Conservation (phyloP, 2,888 invertebrate genomes). For the Callimorpha dominula region DNA sequence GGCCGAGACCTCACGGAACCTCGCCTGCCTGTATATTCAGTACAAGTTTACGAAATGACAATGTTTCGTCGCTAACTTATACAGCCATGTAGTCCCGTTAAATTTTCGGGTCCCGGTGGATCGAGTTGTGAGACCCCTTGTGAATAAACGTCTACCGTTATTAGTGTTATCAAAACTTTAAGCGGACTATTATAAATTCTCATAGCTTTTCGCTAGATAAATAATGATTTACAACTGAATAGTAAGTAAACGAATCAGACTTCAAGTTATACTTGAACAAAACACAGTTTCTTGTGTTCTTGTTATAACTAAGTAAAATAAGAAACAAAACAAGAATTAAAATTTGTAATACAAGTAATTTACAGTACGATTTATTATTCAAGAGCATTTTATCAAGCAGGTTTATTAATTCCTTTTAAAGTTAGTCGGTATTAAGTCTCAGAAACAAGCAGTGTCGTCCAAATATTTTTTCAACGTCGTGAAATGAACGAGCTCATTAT, state of each 20-base stretch:
- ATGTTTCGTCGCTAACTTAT: slow-evolving; percentile 56
- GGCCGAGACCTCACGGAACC: slow-evolving; percentile 72
- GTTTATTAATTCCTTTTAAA: slow-evolving; percentile 55
- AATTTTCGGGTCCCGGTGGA: slow-evolving; percentile 56
- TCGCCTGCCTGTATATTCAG: slow-evolving; percentile 34
- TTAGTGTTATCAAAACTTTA: slow-evolving; percentile 45
- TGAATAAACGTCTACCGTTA: slow-evolving; percentile 37
- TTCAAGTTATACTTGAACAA: not conserved
- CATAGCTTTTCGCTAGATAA: slow-evolving; percentile 16
- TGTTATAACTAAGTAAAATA: not conserved
- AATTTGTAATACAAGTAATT: slow-evolving; percentile 34
- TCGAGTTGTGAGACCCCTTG: slow-evolving; percentile 39
- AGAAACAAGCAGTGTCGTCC: slow-evolving; percentile 42
- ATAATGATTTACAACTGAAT: slow-evolving; percentile 13
- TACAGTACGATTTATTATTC: slow-evolving; percentile 39
- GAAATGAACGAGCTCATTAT: slow-evolving; percentile 58
- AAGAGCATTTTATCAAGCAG: slow-evolving; percentile 43
- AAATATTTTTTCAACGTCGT: slow-evolving; percentile 50
- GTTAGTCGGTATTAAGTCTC: slow-evolving; percentile 44
- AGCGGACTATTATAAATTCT: slow-evolving; percentile 33
- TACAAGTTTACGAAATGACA: slow-evolving; percentile 66
- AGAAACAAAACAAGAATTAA: slow-evolving; percentile 16
- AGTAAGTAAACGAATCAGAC: not conserved
- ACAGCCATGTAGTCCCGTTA: slow-evolving; percentile 51
- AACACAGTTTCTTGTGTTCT: not conserved